These are phyloP conservation scores for Dunckerocampus dactyliophorus DNA, from an alignment of 2,113 vertebrate species.

Conservation along the genomic window DNA sequence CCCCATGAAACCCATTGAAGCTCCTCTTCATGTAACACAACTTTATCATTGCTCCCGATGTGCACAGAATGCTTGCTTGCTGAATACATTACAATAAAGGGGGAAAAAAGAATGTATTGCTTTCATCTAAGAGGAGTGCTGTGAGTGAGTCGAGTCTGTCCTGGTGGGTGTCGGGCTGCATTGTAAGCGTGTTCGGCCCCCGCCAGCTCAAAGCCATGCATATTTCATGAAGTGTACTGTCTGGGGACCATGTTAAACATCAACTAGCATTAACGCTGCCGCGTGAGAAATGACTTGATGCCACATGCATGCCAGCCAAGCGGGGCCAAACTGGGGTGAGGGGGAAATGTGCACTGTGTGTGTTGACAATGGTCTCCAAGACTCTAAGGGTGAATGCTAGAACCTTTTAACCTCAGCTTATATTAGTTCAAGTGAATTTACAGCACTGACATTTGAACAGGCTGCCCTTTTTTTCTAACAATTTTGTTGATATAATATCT, in stretches of 20 bases:
- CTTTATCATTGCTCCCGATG: conserved; percentile 23
- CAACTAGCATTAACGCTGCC: conserved; percentile 56
- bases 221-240: conserved; percentile 63
- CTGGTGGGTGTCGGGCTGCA: conserved; percentile 46
- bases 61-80: conserved; percentile 10
- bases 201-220: conserved; percentile 50
- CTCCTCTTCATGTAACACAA: conserved; percentile 11
- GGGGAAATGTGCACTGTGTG: conserved; percentile 18
- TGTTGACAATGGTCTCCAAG: conserved; percentile 27
- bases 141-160: conserved; percentile 39
- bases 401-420: conserved; percentile 27
- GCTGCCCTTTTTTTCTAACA: conserved; percentile 18
- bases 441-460: conserved; percentile 18
- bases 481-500: conserved; percentile 23
- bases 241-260: conserved; percentile 61
- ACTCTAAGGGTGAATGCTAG: conserved; percentile 13
- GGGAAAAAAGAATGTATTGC: conserved; percentile 28
- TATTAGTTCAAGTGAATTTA: conserved; percentile 34
- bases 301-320: conserved; percentile 49
- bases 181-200: conserved; percentile 48
- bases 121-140: conserved; percentile 34
- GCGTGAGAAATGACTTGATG: conserved; percentile 49
- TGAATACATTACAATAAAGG: conserved; percentile 31
- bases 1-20: conserved; percentile 28
- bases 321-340: conserved; percentile 17